phyloP scores from a whole-genome alignment of 2,113 vertebrate species.

The Neolamprologus sp. region DNA sequence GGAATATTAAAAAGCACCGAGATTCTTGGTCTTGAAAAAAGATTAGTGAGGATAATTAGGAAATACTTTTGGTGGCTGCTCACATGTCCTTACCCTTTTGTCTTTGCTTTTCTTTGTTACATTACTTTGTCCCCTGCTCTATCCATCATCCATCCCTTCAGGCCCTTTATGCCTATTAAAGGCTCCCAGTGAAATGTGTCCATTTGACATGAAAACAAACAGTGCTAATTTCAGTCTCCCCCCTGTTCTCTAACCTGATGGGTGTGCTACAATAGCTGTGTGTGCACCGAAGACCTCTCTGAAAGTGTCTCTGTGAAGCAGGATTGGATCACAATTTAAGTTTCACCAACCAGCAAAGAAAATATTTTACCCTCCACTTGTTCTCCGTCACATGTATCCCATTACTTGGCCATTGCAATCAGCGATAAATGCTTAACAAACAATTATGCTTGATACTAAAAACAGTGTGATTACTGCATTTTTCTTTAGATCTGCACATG shows the following conservation, averaged over 20 bases:
- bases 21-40: not conserved
- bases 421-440: not conserved
- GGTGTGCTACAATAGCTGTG: not conserved
- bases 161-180: not conserved
- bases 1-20: slow-evolving; percentile 24
- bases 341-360: not conserved
- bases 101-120: not conserved
- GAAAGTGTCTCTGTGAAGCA: not conserved
- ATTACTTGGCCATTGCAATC: slow-evolving; percentile 20
- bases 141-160: slow-evolving; percentile 12
- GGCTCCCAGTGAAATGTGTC: not conserved
- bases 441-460: not conserved
- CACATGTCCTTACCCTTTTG: not conserved
- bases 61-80: not conserved
- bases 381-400: not conserved
- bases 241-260: not conserved
- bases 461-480: not conserved
- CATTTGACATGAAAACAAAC: slow-evolving; percentile 32
- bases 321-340: not conserved
- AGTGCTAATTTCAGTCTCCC: not conserved
- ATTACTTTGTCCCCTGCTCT: not conserved
- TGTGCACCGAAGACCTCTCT: not conserved
- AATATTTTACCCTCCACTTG: not conserved
- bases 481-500: slow-evolving; percentile 11
- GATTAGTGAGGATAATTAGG: not conserved